Conservation (phyloP, 2,113 vertebrate genomes). For the Erpornis zantholeuca region DNA sequence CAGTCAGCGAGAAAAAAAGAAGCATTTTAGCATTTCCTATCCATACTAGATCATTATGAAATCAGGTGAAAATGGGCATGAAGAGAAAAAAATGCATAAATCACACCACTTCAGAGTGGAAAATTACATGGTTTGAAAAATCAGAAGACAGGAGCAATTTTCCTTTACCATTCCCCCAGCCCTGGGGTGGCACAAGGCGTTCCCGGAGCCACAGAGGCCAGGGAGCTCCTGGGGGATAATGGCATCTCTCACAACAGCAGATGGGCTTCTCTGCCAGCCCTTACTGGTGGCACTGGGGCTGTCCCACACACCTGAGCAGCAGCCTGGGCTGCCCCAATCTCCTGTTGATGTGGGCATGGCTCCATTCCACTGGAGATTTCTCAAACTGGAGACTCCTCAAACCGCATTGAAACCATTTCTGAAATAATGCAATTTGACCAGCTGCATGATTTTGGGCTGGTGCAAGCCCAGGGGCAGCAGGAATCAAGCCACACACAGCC, state of each 20-base stretch:
- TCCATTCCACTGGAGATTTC: background rate
- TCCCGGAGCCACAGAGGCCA: background rate
- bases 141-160: background rate
- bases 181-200: fast-evolving
- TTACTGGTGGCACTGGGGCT: background rate
- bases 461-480: background rate
- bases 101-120: background rate
- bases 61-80: background rate
- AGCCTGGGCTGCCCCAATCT: background rate
- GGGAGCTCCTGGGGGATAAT: background rate
- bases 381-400: background rate
- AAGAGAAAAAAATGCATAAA: background rate
- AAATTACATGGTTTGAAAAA: background rate
- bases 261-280: background rate
- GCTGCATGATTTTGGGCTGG: background rate
- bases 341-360: fast-evolving
- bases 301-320: background rate
- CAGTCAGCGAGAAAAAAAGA: background rate
- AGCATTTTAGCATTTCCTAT: background rate
- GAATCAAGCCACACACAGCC: background rate
- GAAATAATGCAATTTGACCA: background rate
- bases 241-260: background rate
- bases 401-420: background rate
- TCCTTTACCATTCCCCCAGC: background rate
- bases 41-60: background rate